Percentiles rank a stretch among this genome's conserved stretches.
phyloP scores from a whole-genome alignment of 2,888 invertebrate species.

The Crematogaster levior region DNA sequence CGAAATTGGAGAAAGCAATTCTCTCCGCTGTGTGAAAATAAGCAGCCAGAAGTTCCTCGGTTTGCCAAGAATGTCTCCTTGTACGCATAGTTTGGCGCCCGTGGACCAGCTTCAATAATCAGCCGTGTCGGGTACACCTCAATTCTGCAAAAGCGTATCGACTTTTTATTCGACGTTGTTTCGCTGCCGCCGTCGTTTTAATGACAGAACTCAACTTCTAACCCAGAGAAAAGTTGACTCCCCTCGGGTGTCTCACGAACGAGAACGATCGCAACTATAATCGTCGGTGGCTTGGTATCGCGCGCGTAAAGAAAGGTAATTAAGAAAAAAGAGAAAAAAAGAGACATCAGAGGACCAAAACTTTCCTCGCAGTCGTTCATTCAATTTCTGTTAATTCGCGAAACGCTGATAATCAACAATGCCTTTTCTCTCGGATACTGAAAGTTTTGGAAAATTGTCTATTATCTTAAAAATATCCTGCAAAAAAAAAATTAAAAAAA shows the following conservation, averaged over 20 bases:
- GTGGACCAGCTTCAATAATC: constrained; percentile 32
- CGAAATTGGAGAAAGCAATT: constrained; percentile 38
- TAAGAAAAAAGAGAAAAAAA: not conserved
- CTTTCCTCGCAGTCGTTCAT: not conserved
- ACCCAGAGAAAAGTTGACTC: not conserved
- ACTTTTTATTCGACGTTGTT: constrained; percentile 40
- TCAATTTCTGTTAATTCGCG: not conserved
- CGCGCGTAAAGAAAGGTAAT: constrained; percentile 20
- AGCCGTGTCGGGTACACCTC: constrained; percentile 9
- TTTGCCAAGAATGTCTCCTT: constrained; percentile 20
- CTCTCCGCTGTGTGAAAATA: constrained; percentile 18
- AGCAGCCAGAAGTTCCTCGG: constrained; percentile 32
- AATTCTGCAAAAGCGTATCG: constrained; percentile 33
- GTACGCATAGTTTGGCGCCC: constrained; percentile 12
- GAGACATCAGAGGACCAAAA: not conserved
- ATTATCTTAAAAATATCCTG: not conserved
- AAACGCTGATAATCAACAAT: not conserved
- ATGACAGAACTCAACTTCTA: constrained; percentile 15
- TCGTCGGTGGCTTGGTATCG: constrained; percentile 18
- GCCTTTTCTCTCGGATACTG: no score
- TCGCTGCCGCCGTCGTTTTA: constrained; percentile 2
- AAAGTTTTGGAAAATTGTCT: not conserved
- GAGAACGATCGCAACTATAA: not conserved
- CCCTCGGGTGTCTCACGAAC: not conserved
- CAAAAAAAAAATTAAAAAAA: no score